Percentiles rank a stretch among this genome's conserved stretches.
These are phyloP conservation scores for Colostygia pectinataria DNA, from an alignment of 2,888 invertebrate species.

Conservation along the genomic window DNA sequence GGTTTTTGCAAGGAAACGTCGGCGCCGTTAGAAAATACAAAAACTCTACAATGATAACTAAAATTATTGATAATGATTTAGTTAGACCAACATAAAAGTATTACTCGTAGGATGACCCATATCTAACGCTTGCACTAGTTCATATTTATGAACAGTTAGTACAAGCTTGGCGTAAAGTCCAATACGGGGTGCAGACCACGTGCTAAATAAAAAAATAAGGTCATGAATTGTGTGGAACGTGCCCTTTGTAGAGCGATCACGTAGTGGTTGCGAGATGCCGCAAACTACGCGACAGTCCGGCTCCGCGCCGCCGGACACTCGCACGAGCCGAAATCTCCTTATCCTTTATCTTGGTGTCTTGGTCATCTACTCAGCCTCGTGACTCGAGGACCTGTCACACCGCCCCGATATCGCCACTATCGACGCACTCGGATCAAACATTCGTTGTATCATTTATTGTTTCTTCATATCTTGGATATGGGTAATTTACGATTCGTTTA, in stretches of 20 bases:
- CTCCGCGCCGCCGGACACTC: constrained; percentile 46
- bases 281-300: constrained; percentile 52
- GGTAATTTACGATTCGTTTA: constrained; percentile 42
- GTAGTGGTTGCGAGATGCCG: constrained; percentile 50
- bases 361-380: constrained; percentile 54
- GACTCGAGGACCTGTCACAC: constrained; percentile 49
- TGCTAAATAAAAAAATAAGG: constrained; percentile 54
- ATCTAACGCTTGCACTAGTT: no score
- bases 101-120: no score
- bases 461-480: constrained; percentile 39
- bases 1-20: no score
- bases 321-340: constrained; percentile 55
- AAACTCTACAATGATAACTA: no score
- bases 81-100: no score
- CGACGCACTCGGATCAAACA: constrained; percentile 49
- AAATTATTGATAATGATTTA: no score
- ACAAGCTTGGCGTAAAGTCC: constrained; percentile 30
- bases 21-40: no score
- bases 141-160: no score
- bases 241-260: constrained; percentile 59
- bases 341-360: constrained; percentile 67
- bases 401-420: constrained; percentile 48
- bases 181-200: constrained; percentile 42
- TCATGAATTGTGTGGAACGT: constrained; percentile 47
- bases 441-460: constrained; percentile 47